Evolutionary conservation across 1,140 invertebrate genomes (phyloP).

Genomic region (Spodoptera litura): DNA sequence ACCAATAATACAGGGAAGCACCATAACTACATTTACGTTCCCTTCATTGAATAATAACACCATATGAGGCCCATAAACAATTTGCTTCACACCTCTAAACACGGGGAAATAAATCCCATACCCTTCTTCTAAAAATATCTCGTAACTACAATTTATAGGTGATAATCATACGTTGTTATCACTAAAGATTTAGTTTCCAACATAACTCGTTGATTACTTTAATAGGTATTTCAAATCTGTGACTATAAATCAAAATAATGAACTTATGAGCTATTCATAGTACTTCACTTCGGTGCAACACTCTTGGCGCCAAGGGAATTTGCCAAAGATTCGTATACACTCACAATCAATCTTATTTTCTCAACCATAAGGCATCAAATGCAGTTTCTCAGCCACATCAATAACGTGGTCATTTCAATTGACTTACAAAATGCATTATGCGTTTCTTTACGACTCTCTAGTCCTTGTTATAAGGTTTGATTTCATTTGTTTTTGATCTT

Average conservation of each 20-base stretch:
- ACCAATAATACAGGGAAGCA: too few relatives aligned
- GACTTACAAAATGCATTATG: slow-evolving; percentile 28
- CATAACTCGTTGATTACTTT: slow-evolving; percentile 38
- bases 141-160: slow-evolving; percentile 16
- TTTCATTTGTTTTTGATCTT: slow-evolving; percentile 28
- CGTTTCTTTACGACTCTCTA: slow-evolving; percentile 14
- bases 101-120: not conserved
- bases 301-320: slow-evolving; percentile 33
- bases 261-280: slow-evolving; percentile 43
- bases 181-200: slow-evolving; percentile 38
- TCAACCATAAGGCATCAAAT: slow-evolving; percentile 33
- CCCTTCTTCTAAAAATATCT: slow-evolving; percentile 10
- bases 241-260: slow-evolving; percentile 48
- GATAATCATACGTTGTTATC: slow-evolving; percentile 36
- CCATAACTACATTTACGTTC: not conserved
- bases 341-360: slow-evolving; percentile 16
- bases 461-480: slow-evolving; percentile 27
- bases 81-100: slow-evolving; percentile 4
- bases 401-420: slow-evolving; percentile 10
- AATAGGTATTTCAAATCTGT: slow-evolving; percentile 44
- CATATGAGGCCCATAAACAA: not conserved
- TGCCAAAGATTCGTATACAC: not conserved
- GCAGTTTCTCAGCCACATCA: not conserved
- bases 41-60: too few relatives aligned
- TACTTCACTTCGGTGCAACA: slow-evolving; percentile 10